These are phyloP conservation scores for Frankliniella fusca DNA, from an alignment of 2,888 invertebrate species.

Conservation along the genomic window DNA sequence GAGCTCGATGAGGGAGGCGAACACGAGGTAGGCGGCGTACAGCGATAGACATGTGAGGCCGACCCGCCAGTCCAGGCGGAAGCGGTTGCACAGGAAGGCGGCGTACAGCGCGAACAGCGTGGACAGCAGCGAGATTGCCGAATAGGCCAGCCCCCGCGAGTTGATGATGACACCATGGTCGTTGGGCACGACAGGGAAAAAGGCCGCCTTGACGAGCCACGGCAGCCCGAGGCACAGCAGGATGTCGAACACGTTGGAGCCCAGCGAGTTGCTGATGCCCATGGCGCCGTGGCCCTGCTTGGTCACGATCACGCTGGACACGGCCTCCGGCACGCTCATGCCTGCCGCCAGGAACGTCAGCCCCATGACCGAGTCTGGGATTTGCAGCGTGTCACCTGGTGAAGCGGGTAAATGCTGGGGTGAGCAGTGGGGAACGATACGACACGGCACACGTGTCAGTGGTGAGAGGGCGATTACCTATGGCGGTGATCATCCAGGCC, in stretches of 20 bases:
- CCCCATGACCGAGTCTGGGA: constrained; percentile 82
- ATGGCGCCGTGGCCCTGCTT: constrained; percentile 80
- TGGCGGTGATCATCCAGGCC: constrained; percentile 86
- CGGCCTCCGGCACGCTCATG: constrained; percentile 81
- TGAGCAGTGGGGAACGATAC: background rate
- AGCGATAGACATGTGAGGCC: constrained; percentile 62
- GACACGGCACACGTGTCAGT: background rate
- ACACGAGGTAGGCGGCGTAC: constrained; percentile 66
- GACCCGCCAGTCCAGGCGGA: constrained; percentile 63
- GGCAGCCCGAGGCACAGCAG: constrained; percentile 77
- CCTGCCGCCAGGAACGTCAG: constrained; percentile 80
- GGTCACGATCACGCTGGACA: constrained; percentile 78
- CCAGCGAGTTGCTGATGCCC: constrained; percentile 81
- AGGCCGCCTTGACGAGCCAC: constrained; percentile 73
- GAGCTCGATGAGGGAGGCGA: constrained; percentile 75
- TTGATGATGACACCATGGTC: constrained; percentile 59
- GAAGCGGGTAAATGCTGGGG: constrained; percentile 28
- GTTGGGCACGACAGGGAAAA: constrained; percentile 49
- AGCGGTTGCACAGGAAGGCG: constrained; percentile 64
- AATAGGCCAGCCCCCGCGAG: constrained; percentile 76
- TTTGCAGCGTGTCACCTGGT: constrained; percentile 69
- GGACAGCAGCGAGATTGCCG: constrained; percentile 69
- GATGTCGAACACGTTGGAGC: constrained; percentile 81
- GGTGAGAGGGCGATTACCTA: constrained; percentile 56
- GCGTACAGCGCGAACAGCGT: constrained; percentile 68